Evolutionary conservation across 2,113 vertebrate species (phyloP).

Genomic region (Gadus chalcogrammus): DNA sequence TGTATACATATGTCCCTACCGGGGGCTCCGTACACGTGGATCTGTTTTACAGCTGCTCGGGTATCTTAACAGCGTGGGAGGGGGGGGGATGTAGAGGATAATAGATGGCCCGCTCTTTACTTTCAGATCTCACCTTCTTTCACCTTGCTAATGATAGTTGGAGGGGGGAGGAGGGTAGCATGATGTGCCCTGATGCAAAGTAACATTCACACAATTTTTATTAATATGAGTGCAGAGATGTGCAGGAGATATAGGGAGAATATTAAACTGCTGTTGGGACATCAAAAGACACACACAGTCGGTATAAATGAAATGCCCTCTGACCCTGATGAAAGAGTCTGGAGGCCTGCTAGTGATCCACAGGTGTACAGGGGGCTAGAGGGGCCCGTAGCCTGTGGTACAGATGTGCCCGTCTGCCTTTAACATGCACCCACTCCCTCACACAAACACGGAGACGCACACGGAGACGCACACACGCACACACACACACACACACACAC

Average conservation of each 20-base stretch:
- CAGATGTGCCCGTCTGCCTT: slow-evolving; percentile 47
- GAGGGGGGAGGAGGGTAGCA: too few relatives aligned
- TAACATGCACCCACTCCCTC: neutral
- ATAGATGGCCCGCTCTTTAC: slow-evolving; percentile 9
- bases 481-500: neutral
- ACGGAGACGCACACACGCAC: neutral
- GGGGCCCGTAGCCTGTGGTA: slow-evolving; percentile 20
- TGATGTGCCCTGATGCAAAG: too few relatives aligned
- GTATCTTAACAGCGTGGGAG: slow-evolving; percentile 25
- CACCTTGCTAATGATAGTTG: neutral
- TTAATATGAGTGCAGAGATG: neutral
- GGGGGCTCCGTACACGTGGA: slow-evolving; percentile 26
- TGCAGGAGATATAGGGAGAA: neutral
- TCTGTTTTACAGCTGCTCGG: slow-evolving; percentile 13
- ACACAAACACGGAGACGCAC: neutral
- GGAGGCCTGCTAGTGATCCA: slow-evolving; percentile 50
- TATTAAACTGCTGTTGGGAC: neutral
- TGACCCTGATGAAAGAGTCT: slow-evolving; percentile 43
- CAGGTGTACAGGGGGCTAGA: slow-evolving; percentile 53
- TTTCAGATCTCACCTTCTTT: too few relatives aligned
- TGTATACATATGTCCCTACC: slow-evolving; percentile 27
- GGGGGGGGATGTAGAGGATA: slow-evolving; percentile 29
- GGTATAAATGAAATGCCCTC: slow-evolving; percentile 36
- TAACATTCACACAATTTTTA: too few relatives aligned
- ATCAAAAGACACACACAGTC: neutral